A percentile compares a stretch with the other conserved stretches of the same genome.
phyloP scores from a whole-genome alignment of 2,888 invertebrate genomes.

The Desoria tigrina region DNA sequence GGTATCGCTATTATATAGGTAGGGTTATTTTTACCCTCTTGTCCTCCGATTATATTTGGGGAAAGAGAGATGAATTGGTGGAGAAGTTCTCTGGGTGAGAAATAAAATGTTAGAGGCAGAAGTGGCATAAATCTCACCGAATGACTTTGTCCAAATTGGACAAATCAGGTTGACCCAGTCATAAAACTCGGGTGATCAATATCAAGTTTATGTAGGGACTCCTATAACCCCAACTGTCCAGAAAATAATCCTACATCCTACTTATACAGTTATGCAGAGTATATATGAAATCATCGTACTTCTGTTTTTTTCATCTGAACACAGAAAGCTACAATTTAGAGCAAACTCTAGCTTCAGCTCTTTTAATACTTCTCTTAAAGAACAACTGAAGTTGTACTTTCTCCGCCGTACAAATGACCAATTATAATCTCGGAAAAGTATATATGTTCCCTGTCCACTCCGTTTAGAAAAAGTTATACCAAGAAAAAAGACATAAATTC shows the following conservation, averaged over 20 bases:
- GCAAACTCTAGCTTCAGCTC: not conserved
- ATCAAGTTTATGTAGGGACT: not conserved
- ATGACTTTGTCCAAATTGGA: constrained; percentile 35
- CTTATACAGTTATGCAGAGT: too few relatives aligned
- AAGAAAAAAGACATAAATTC: too few relatives aligned
- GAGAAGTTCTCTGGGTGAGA: constrained; percentile 21
- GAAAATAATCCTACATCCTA: too few relatives aligned
- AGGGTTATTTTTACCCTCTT: constrained; percentile 1
- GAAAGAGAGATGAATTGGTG: not conserved
- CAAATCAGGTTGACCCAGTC: constrained; percentile 48
- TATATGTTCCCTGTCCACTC: too few relatives aligned
- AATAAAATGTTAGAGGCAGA: constrained; percentile 42
- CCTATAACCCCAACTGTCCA: too few relatives aligned
- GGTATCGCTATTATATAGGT: not conserved
- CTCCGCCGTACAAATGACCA: too few relatives aligned
- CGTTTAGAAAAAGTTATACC: too few relatives aligned
- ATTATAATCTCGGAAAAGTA: too few relatives aligned
- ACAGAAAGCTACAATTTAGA: too few relatives aligned
- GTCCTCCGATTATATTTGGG: not conserved
- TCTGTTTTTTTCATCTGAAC: too few relatives aligned
- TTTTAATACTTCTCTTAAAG: not conserved
- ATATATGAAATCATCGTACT: too few relatives aligned
- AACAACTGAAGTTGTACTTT: too few relatives aligned
- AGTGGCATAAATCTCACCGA: constrained; percentile 34
- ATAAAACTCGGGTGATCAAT: constrained; percentile 42